Percentiles rank a stretch among this genome's conserved stretches.
These are phyloP conservation scores for Phoenicopterus ruber DNA, from an alignment of 2,113 vertebrate species.

Conservation along the genomic window DNA sequence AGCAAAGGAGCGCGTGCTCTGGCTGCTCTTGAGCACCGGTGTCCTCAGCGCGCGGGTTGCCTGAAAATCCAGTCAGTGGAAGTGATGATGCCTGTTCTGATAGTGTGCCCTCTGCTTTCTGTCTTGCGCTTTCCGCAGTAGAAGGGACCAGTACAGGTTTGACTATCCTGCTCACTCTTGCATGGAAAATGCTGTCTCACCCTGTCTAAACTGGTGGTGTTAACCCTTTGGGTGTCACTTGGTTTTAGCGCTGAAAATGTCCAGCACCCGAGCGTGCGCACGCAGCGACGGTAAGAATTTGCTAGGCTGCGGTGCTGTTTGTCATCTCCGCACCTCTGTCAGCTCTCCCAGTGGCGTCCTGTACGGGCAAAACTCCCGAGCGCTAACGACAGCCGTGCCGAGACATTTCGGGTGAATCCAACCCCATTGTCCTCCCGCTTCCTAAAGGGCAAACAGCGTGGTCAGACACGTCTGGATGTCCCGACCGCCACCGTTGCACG, in stretches of 20 bases:
- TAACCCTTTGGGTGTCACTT: conserved; percentile 52
- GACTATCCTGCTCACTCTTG: conserved; percentile 67
- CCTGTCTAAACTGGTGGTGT: conserved; percentile 46
- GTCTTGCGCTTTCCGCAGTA: conserved; percentile 68
- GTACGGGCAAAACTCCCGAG: not conserved
- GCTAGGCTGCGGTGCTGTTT: not conserved
- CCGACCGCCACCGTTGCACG: conserved; percentile 22
- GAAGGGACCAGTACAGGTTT: conserved; percentile 74
- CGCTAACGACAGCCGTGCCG: not conserved
- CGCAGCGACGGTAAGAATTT: not conserved
- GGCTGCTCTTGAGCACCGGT: not conserved
- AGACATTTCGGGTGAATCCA: not conserved
- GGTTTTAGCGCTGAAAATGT: not conserved
- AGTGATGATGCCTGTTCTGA: conserved; percentile 31
- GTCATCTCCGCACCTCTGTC: not conserved
- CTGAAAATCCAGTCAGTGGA: conserved; percentile 2
- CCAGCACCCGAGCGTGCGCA: not conserved
- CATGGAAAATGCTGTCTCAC: conserved; percentile 57
- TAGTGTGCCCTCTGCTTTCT: conserved; percentile 64
- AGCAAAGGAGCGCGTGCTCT: not conserved
- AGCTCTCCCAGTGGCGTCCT: not conserved
- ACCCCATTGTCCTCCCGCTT: not conserved
- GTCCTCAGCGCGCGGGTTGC: not conserved
- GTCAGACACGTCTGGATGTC: conserved; percentile 18
- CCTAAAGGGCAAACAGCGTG: conserved; percentile 45